Evolutionary conservation across 2,113 vertebrate species (phyloP).

Genomic region (Scophthalmus maximus): DNA sequence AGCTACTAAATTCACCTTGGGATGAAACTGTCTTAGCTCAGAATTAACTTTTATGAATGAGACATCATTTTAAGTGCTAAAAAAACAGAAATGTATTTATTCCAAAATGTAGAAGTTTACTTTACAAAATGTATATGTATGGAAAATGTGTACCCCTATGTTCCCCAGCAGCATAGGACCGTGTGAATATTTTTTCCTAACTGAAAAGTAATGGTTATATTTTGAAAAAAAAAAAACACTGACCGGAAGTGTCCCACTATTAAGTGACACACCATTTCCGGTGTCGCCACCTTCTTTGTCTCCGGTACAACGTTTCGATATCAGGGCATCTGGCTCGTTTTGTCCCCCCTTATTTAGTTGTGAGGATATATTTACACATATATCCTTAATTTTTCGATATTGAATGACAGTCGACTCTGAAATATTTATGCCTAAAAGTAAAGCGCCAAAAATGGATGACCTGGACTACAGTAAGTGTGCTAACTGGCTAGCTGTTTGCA

Average conservation of each 20-base stretch:
- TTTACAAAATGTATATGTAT: no score
- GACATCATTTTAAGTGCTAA: no score
- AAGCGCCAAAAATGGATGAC: conserved; percentile 88
- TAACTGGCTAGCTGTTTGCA: conserved; percentile 27
- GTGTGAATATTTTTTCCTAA: neutral
- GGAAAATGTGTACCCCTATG: no score
- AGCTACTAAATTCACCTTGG: no score
- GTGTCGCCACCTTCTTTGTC: conserved; percentile 84
- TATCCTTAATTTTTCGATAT: conserved; percentile 79
- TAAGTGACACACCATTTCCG: conserved; percentile 69
- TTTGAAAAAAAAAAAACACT: conserved; percentile 58
- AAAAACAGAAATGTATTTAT: no score
- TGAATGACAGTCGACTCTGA: conserved; percentile 88
- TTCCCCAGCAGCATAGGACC: no score
- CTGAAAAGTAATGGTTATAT: neutral
- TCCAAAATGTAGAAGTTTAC: no score
- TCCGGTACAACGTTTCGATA: conserved; percentile 71
- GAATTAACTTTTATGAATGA: no score
- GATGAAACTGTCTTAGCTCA: no score
- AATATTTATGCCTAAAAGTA: conserved; percentile 89
- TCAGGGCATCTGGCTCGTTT: conserved; percentile 63
- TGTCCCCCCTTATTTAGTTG: conserved; percentile 55
- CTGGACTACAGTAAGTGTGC: conserved; percentile 86
- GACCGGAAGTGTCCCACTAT: conserved; percentile 56
- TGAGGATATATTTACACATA: conserved; percentile 83